Evolutionary conservation across 2,888 invertebrate species (phyloP).

Genomic region (Sphinx pinastri): DNA sequence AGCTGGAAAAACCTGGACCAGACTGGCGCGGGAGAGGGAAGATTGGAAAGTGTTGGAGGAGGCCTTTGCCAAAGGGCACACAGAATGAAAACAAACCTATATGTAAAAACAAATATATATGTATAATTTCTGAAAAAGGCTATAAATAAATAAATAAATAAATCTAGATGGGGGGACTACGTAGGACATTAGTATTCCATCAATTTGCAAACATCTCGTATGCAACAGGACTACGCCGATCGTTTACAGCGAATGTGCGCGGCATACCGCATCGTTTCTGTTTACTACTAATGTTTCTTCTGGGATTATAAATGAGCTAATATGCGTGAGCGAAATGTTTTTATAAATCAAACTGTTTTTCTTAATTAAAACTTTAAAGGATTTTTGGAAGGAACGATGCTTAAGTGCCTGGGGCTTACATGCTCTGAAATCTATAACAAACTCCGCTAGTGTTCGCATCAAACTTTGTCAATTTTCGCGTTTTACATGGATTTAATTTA

Average conservation of each 20-base stretch:
- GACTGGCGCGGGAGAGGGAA: too few species aligned
- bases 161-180: too few species aligned
- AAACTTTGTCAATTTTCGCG: too few species aligned
- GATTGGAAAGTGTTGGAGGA: too few species aligned
- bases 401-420: background rate
- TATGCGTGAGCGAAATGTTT: background rate
- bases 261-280: constrained; percentile 63
- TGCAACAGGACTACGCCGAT: constrained; percentile 65
- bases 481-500: background rate
- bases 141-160: too few species aligned
- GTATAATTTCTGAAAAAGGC: too few species aligned
- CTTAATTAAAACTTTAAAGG: background rate
- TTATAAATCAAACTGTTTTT: background rate
- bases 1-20: too few species aligned
- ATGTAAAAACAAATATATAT: too few species aligned
- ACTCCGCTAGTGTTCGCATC: too few species aligned
- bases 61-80: too few species aligned
- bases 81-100: too few species aligned
- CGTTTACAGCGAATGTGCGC: constrained; percentile 68
- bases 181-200: constrained; percentile 66
- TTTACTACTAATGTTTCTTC: constrained; percentile 3
- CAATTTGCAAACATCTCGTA: constrained; percentile 72
- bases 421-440: background rate
- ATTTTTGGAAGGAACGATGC: background rate
- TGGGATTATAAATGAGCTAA: constrained; percentile 5